Percentiles rank a stretch among this genome's conserved stretches.
These are phyloP conservation scores for Morus bassanus DNA, from an alignment of 2,797 vertebrate species.

Conservation along the genomic window DNA sequence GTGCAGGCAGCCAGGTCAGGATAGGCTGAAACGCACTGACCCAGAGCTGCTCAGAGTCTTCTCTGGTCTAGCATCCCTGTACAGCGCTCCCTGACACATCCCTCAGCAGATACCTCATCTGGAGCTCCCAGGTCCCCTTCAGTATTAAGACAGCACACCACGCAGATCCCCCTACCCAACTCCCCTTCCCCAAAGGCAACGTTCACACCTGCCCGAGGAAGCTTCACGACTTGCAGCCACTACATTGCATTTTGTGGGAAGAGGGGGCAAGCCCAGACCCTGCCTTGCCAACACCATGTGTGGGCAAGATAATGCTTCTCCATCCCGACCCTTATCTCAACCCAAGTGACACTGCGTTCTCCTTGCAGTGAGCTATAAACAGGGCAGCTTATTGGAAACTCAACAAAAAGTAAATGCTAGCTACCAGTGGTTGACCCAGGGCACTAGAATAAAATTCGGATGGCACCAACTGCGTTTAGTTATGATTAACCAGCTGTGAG, in stretches of 20 bases:
- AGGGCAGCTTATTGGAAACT: not conserved
- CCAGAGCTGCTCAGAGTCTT: not conserved
- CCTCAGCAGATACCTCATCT: not conserved
- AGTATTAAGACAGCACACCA: not conserved
- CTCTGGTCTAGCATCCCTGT: rapidly evolving
- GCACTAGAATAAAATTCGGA: not conserved
- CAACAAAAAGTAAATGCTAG: not conserved
- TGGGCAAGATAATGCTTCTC: not conserved
- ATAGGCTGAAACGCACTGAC: not conserved
- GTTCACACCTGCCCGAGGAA: rapidly evolving
- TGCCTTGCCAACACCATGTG: rapidly evolving
- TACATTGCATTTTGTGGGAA: rapidly evolving
- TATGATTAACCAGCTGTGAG: not conserved
- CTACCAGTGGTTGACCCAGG: rapidly evolving
- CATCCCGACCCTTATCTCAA: not conserved
- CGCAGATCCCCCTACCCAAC: no score
- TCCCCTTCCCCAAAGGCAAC: not conserved
- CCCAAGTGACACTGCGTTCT: not conserved
- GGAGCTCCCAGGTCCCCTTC: not conserved
- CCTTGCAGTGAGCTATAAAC: not conserved
- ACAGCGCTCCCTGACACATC: rapidly evolving
- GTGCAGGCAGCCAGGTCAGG: not conserved
- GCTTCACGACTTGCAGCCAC: no score
- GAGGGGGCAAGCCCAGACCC: not conserved
- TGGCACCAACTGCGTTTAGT: not conserved